Conservation (phyloP, 1,140 invertebrate species). For the Trissolcus basalis region DNA sequence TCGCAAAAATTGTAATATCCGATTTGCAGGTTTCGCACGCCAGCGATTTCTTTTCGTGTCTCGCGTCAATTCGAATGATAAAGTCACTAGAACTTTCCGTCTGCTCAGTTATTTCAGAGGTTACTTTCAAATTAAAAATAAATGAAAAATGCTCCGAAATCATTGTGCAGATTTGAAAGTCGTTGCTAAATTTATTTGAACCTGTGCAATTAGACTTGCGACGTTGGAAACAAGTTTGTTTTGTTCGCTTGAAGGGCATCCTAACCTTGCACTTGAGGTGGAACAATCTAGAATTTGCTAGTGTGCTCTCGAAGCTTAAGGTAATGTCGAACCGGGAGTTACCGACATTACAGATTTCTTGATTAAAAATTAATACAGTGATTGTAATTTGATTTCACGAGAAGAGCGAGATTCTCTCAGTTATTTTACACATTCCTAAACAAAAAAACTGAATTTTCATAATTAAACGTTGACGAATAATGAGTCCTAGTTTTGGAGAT, state of each 20-base stretch:
- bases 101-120: background rate
- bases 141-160: background rate
- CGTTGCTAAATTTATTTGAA: background rate
- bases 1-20: background rate
- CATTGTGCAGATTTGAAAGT: background rate
- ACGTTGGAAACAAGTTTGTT: background rate
- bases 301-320: too few relatives aligned
- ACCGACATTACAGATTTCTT: too few relatives aligned
- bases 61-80: conserved; percentile 2
- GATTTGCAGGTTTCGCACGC: background rate
- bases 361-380: too few relatives aligned
- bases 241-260: background rate
- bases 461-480: too few relatives aligned
- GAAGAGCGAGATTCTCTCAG: too few relatives aligned
- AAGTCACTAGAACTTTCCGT: conserved; percentile 7
- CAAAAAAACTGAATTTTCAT: too few relatives aligned
- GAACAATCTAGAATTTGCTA: background rate
- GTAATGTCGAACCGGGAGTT: too few relatives aligned
- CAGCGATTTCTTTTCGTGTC: background rate
- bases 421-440: too few relatives aligned
- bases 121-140: background rate
- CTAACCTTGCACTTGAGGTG: background rate
- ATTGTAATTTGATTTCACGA: too few relatives aligned
- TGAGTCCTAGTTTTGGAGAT: too few relatives aligned
- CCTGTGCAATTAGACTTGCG: background rate